Evolutionary conservation across 2,113 vertebrate species (phyloP), one percentile per base, ranked within the genome.

Genomic region (Corvus hawaiiensis): DNA sequence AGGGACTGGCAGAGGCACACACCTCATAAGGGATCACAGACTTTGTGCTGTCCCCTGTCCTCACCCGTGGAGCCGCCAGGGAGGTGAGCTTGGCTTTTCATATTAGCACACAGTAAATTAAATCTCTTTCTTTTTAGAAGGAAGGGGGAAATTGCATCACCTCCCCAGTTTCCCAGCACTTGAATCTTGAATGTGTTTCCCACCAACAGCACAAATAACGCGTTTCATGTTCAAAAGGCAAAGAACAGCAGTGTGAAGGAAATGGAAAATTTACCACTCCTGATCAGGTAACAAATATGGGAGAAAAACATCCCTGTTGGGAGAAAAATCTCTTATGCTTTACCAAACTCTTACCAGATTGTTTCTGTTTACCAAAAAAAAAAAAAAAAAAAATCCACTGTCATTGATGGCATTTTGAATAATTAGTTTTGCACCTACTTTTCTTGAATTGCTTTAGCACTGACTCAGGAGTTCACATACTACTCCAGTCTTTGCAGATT

Each of bases 61-160:
- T 61, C 0, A 0, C 59, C 76, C 0, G 3, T 0, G 0, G 80
- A 93, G 30, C 58, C 1, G 3, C 49, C 44, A n/a, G 39, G 30
- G n/a, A 85, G 44, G 77, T 0, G 0, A 84, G 56, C 68, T 39
- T 84, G 59, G 33, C 19, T 80, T 74, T 74, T 94, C 39, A 3
- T 72, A 71, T n/a, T n/a, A 78, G 21, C 0, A 0, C 26, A 84
- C 0, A 77, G 41, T 80, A 89, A 79, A 89, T 76, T 22, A 62
- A 90, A 94, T 37, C 9, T 39, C 21, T 63, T 72, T 43, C 30
- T 66, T 82, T 92, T 74, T 43, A 78, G 72, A 85, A 75, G 28
- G 49, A 69, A 80, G 30, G 12, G 20, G 55, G 28, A 48, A 79
- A 75, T 61, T 68, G 35, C 59, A 83, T 81, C 76, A 78, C 41